phyloP scores from a whole-genome alignment of 2,113 vertebrate species.

The Nipponia nippon region DNA sequence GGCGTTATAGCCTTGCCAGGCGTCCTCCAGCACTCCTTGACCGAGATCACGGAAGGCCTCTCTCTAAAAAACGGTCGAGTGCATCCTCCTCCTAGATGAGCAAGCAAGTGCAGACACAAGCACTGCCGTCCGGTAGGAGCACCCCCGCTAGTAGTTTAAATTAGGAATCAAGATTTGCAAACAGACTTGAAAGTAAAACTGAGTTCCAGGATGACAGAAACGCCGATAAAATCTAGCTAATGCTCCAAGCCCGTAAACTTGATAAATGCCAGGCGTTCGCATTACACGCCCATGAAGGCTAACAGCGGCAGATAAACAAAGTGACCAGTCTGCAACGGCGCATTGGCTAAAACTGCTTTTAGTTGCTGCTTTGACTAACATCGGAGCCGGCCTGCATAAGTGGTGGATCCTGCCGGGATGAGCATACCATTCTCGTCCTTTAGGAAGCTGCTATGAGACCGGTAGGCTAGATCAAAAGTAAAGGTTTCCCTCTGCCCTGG shows the following conservation, averaged over 20 bases:
- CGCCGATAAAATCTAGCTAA: fast-evolving
- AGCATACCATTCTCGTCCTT: constrained; percentile 67
- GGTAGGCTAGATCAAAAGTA: constrained; percentile 78
- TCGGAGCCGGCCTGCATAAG: constrained; percentile 81
- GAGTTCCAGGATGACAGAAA: background rate
- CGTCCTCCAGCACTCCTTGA: constrained; percentile 76
- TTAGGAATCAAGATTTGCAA: background rate
- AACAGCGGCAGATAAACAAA: background rate
- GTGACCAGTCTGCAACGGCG: background rate
- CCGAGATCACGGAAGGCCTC: constrained; percentile 79
- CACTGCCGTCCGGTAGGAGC: too few relatives aligned
- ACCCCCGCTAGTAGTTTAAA: background rate
- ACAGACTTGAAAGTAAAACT: background rate
- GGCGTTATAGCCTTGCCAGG: constrained; percentile 81
- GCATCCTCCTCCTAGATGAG: background rate
- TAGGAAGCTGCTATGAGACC: constrained; percentile 78
- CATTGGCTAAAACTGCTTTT: background rate
- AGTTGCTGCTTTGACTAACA: background rate
- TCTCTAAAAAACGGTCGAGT: constrained; percentile 36
- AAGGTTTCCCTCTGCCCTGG: constrained; percentile 62
- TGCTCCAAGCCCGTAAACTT: background rate
- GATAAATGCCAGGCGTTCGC: background rate
- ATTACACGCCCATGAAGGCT: background rate
- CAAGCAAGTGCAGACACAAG: background rate
- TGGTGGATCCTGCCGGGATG: constrained; percentile 69